A percentile compares a stretch with the other conserved stretches of the same genome.
These are phyloP conservation scores for Ceratosolen solmsi DNA, from an alignment of 1,140 invertebrate species.

Conservation along the genomic window DNA sequence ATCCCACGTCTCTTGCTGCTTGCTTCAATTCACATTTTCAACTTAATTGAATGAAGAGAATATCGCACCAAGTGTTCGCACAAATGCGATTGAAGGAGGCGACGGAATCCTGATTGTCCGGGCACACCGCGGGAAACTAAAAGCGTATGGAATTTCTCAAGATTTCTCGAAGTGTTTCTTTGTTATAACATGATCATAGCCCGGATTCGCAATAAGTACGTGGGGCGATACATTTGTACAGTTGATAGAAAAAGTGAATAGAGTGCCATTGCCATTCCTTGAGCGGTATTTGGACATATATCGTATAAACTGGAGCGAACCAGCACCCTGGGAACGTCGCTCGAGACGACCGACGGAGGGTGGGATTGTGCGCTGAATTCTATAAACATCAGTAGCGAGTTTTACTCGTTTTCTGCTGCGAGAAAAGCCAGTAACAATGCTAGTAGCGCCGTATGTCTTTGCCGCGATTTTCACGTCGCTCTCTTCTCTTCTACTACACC, in stretches of 20 bases:
- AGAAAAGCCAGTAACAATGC: background rate
- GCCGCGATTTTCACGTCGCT: background rate
- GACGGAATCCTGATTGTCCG: background rate
- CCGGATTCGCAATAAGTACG: background rate
- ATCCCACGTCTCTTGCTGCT: no score
- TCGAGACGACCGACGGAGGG: background rate
- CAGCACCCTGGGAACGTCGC: background rate
- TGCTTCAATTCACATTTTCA: no score
- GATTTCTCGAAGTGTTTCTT: background rate
- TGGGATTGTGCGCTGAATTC: background rate
- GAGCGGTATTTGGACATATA: background rate
- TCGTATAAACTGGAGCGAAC: background rate
- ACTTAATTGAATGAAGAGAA: no score
- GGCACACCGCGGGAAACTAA: background rate
- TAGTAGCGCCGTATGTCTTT: background rate
- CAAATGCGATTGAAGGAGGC: background rate
- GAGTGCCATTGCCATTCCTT: background rate
- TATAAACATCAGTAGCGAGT: background rate
- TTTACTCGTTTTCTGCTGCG: background rate
- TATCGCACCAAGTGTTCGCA: background rate
- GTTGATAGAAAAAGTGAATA: background rate
- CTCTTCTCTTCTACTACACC: background rate
- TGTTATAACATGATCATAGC: background rate
- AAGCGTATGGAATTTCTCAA: background rate
- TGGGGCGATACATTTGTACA: background rate